Conservation (phyloP, 2,888 invertebrate genomes). For the Brenthis ino region DNA sequence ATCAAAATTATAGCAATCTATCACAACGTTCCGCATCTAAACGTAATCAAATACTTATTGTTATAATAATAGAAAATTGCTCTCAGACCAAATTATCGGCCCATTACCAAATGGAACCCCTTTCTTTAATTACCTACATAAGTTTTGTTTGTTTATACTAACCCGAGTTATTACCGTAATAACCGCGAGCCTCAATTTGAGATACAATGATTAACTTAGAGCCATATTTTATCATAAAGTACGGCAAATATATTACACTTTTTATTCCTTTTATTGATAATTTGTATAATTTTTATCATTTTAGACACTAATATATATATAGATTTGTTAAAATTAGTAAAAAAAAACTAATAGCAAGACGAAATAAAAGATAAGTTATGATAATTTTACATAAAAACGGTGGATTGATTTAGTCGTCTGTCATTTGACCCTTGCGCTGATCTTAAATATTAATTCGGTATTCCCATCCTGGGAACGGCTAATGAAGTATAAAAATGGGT, state of each 20-base stretch:
- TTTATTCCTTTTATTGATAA: not conserved
- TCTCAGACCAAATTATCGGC: conserved; percentile 69
- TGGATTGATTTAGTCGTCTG: conserved; percentile 8
- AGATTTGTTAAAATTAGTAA: not conserved
- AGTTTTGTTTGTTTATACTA: conserved; percentile 76
- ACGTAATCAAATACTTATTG: conserved; percentile 67
- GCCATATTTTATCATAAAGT: conserved; percentile 61
- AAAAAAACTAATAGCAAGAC: conserved; percentile 10
- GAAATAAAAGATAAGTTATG: conserved; percentile 15
- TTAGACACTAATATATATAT: not conserved
- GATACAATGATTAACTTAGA: conserved; percentile 67
- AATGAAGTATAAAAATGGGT: conserved; percentile 47
- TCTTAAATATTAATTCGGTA: conserved; percentile 29
- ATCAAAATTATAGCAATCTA: conserved; percentile 59
- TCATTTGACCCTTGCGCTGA: conserved; percentile 16
- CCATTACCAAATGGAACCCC: conserved; percentile 77
- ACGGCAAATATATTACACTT: conserved; percentile 58
- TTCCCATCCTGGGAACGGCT: conserved; percentile 27
- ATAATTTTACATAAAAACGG: conserved; percentile 23
- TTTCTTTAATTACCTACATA: conserved; percentile 79
- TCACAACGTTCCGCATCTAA: conserved; percentile 63
- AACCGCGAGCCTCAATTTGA: conserved; percentile 65
- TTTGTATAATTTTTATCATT: not conserved
- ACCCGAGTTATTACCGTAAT: conserved; percentile 72
- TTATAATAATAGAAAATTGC: conserved; percentile 77